These are phyloP conservation scores for Hydrolagus affinis DNA, from an alignment of 2,113 vertebrate genomes.

Conservation along the genomic window DNA sequence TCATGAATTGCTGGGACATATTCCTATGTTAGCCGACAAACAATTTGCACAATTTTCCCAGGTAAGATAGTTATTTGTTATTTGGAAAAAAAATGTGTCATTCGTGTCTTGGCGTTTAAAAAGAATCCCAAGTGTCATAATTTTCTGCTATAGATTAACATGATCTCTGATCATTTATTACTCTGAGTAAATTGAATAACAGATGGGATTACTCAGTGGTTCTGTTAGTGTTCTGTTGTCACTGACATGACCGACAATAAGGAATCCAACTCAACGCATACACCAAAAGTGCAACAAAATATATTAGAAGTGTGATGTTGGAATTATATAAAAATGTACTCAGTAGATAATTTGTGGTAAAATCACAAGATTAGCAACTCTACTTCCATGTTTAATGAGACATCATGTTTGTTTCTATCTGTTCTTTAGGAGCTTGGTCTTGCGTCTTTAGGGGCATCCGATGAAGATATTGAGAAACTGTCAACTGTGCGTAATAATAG, in stretches of 20 bases:
- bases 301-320: too few species aligned
- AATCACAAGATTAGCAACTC: neutral
- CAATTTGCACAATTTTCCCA: constrained; percentile 73
- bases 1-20: constrained; percentile 66
- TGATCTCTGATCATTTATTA: too few species aligned
- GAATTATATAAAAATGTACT: neutral
- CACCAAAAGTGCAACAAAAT: too few species aligned
- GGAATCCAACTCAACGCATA: too few species aligned
- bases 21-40: constrained; percentile 70
- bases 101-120: too few species aligned
- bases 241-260: too few species aligned
- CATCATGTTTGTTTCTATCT: constrained; percentile 31
- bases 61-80: constrained; percentile 46
- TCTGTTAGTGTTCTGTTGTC: too few species aligned
- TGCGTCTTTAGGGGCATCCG: constrained; percentile 69
- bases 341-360: neutral
- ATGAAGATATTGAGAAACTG: constrained; percentile 75
- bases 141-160: too few species aligned
- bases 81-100: too few species aligned
- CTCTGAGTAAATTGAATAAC: too few species aligned
- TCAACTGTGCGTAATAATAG: constrained; percentile 55
- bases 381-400: neutral
- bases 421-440: constrained; percentile 66
- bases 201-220: too few species aligned
- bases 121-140: too few species aligned